Base-by-base conservation (phyloP, 2,888 invertebrate genomes). In the Ennomos fuscantarius region DNA sequence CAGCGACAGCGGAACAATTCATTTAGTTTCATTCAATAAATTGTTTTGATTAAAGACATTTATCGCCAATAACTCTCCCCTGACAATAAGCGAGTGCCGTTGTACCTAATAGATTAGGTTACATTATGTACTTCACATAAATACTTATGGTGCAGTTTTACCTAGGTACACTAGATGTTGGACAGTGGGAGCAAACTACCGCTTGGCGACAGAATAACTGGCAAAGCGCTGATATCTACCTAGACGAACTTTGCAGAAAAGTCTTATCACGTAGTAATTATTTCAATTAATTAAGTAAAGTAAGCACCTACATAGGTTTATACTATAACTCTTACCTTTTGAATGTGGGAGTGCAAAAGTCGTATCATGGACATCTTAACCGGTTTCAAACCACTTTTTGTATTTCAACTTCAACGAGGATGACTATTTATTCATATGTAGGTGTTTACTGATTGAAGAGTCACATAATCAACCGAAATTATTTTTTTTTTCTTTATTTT, bases 1-100 rank as follows among this genome's bases (percentile, higher is more conserved):
- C 74, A 74, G 65, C 65, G 69, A 65, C 74, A 74, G 65, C 65
- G 69, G 66, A 69, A 72, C 68, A 60, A 66, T 69, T 65, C 62
- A 66, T 62, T 72, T 57, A 55, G 65, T 60, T 66, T 56, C 48
- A 65, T 65, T 66, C 69, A 67, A 65, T 55, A 53, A 68, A 67
- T 66, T 67, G 65, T 65, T 73, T 72, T 70, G 66, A 70, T 67
- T 71, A 62, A 52, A 66, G 63, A 72, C 68, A 48, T 65, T 64
- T 61, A 62, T 63, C 59, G 59, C 40, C 51, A 46, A 36, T 59
- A 49, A 51, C 41, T 54, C 53, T 43, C 39, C 46, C 52, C 43
- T 43, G 57, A 60, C 62, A 58, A 54, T 58, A 47, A 44, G 9
- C 8, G 39, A 46, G 42, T 50, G 50, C 40, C 48, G 49, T 52